Conservation (phyloP, 1,140 invertebrate genomes). For the Ridgeia piscesae region DNA sequence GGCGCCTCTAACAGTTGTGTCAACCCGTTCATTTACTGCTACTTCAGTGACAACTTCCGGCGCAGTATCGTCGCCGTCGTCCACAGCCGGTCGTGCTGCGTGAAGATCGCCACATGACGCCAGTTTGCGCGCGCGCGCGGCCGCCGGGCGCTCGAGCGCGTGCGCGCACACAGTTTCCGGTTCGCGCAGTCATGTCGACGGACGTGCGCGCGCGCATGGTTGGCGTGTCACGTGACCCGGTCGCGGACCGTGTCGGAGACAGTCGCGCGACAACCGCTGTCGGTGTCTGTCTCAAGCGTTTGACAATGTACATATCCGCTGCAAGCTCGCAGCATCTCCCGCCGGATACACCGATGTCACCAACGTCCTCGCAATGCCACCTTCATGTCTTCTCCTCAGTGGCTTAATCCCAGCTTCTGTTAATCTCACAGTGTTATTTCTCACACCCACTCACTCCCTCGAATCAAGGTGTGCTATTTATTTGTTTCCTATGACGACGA, state of each 20-base stretch:
- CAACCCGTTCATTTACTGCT: conserved; percentile 94
- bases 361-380: not conserved
- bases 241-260: not conserved
- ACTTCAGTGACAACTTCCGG: conserved; percentile 92
- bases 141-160: not conserved
- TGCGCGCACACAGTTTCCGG: not conserved
- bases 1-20: conserved; percentile 93
- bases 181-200: not conserved
- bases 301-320: conserved; percentile 1
- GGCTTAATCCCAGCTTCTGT: too few relatives aligned
- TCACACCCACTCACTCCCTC: not conserved
- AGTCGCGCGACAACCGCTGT: not conserved
- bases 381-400: not conserved
- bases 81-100: conserved; percentile 12
- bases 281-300: not conserved
- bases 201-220: not conserved
- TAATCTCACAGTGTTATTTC: not conserved
- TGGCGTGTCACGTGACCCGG: not conserved
- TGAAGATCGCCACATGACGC: conserved; percentile 12
- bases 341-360: not conserved
- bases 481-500: not conserved
- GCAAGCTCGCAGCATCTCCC: not conserved
- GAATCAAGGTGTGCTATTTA: not conserved
- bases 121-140: not conserved
- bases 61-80: conserved; percentile 68